Evolutionary conservation across 2,797 vertebrate genomes (phyloP).

Genomic region (Gallinago solitaria): DNA sequence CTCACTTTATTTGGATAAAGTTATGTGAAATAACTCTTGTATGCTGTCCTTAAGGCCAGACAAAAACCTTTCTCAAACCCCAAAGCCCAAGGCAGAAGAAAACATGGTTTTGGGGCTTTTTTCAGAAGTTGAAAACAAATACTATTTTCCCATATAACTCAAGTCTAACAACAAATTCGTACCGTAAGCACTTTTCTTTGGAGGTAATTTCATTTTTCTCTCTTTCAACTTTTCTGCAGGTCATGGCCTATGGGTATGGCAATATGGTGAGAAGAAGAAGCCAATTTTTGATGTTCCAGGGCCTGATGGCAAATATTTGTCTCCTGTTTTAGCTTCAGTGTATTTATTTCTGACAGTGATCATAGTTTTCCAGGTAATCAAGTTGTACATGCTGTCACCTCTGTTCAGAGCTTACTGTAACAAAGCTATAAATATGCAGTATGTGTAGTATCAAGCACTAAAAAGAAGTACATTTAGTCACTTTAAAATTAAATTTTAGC

Average conservation of each 20-base stretch:
- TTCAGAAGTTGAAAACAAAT: background rate
- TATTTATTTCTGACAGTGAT: constrained; percentile 98
- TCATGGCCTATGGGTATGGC: constrained; percentile 92
- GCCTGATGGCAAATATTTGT: constrained; percentile 87
- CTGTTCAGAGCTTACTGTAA: background rate
- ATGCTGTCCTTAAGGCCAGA: background rate
- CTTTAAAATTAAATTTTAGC: background rate
- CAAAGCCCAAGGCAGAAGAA: background rate
- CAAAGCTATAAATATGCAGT: background rate
- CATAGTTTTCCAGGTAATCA: constrained; percentile 94
- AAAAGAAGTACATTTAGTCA: background rate
- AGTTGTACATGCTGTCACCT: background rate
- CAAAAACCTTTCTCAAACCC: background rate
- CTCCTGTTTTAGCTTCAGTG: constrained; percentile 87
- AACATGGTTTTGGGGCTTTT: background rate
- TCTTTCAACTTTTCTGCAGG: constrained; percentile 75
- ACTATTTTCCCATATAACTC: background rate
- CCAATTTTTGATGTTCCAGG: constrained; percentile 91
- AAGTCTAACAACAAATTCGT: background rate
- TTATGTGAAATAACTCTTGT: background rate
- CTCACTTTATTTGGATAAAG: background rate
- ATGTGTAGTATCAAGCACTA: background rate
- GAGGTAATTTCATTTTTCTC: background rate
- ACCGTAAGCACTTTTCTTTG: background rate
- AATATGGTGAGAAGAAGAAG: constrained; percentile 88